A percentile compares a stretch with the other conserved stretches of the same genome.
phyloP scores from a whole-genome alignment of 2,888 invertebrate species.

The Drosophila neonasuta region DNA sequence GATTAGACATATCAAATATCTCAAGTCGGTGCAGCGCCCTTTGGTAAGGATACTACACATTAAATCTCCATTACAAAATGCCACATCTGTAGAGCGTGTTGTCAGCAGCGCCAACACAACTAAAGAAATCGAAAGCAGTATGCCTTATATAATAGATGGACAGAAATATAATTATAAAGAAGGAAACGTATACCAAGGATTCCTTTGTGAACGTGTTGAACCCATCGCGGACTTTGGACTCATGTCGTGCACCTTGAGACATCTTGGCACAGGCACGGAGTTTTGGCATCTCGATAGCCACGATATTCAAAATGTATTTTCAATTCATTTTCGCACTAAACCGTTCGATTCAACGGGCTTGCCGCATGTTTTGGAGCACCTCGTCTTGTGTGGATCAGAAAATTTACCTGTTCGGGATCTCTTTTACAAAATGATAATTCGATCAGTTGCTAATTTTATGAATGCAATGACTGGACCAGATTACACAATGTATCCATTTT shows the following conservation, averaged over 20 bases:
- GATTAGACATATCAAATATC: not conserved
- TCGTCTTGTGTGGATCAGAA: slow-evolving; percentile 93
- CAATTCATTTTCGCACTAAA: slow-evolving; percentile 95
- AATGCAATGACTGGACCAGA: slow-evolving; percentile 96
- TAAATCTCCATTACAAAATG: not conserved
- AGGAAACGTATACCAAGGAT: slow-evolving; percentile 85
- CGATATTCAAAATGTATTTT: slow-evolving; percentile 95
- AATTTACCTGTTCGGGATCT: slow-evolving; percentile 95
- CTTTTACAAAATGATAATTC: slow-evolving; percentile 97
- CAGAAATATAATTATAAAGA: slow-evolving; percentile 65
- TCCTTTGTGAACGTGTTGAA: slow-evolving; percentile 83
- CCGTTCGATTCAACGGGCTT: slow-evolving; percentile 94
- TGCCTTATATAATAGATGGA: slow-evolving; percentile 35
- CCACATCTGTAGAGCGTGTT: slow-evolving; percentile 14
- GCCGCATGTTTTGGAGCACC: slow-evolving; percentile 97
- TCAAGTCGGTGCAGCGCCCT: not conserved
- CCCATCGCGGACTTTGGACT: slow-evolving; percentile 91
- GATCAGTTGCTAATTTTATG: slow-evolving; percentile 97
- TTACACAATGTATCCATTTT: slow-evolving; percentile 96
- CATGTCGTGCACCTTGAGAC: slow-evolving; percentile 88
- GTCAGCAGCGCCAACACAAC: not conserved
- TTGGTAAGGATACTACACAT: not conserved
- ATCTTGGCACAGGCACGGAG: slow-evolving; percentile 91
- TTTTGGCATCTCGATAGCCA: slow-evolving; percentile 94
- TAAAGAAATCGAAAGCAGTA: not conserved